phyloP scores from a whole-genome alignment of 1,140 invertebrate genomes.

The Maniola jurtina region DNA sequence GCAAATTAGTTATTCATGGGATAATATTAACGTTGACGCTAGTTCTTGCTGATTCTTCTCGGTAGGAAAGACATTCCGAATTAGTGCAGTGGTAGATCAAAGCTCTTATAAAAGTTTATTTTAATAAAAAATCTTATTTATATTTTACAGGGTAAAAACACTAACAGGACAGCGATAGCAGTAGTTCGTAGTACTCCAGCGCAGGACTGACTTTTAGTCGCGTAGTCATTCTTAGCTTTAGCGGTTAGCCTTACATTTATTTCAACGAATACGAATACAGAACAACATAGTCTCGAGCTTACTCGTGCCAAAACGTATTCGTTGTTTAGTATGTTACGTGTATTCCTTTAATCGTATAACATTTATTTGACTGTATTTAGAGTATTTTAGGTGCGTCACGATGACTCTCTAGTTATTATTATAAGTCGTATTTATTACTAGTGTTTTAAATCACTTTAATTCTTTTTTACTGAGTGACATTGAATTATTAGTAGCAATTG shows the following conservation, averaged over 20 bases:
- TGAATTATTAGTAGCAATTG: constrained; percentile 9
- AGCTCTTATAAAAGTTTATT: too few relatives aligned
- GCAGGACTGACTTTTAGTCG: constrained; percentile 46
- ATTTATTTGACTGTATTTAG: constrained; percentile 39
- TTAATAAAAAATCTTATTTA: not conserved
- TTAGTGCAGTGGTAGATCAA: too few relatives aligned
- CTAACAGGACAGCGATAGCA: constrained; percentile 39
- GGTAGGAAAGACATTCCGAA: too few relatives aligned
- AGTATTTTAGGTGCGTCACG: constrained; percentile 24
- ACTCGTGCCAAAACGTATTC: constrained; percentile 58
- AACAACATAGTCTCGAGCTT: constrained; percentile 38
- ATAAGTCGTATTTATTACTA: constrained; percentile 42
- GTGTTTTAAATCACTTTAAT: constrained; percentile 15
- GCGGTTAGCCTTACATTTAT: constrained; percentile 51
- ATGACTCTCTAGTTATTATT: constrained; percentile 36
- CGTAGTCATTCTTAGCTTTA: constrained; percentile 72
- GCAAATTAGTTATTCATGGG: too few relatives aligned
- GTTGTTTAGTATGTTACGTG: constrained; percentile 34
- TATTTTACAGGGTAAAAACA: constrained; percentile 56
- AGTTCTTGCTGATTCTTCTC: too few relatives aligned
- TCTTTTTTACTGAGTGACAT: constrained; percentile 9
- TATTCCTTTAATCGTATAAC: constrained; percentile 30
- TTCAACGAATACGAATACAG: constrained; percentile 22
- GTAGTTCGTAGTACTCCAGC: constrained; percentile 46
- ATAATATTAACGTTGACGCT: too few relatives aligned